Percentiles rank a stretch among this genome's conserved stretches.
phyloP scores from a whole-genome alignment of 1,140 invertebrate species.

The Calliopsis andreniformis region DNA sequence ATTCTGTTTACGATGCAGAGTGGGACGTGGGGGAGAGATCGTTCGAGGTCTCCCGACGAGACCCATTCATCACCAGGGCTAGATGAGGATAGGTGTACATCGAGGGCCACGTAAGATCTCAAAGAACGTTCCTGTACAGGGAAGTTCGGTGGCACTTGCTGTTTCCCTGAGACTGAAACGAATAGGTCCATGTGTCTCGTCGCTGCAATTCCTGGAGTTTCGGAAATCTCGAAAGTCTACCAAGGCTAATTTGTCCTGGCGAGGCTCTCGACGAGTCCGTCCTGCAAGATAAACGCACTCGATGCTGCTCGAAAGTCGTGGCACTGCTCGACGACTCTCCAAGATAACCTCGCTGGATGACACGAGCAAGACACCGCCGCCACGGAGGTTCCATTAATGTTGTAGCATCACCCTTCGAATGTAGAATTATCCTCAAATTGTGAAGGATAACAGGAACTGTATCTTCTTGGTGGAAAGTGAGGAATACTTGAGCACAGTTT shows the following conservation, averaged over 20 bases:
- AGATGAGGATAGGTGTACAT: slow-evolving; percentile 40
- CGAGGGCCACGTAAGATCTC: slow-evolving; percentile 3
- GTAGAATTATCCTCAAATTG: slow-evolving; percentile 7
- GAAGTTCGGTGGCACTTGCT: slow-evolving; percentile 9
- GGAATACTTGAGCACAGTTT: background rate
- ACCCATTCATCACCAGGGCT: slow-evolving; percentile 46
- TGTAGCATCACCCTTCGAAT: slow-evolving; percentile 6
- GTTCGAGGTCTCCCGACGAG: slow-evolving; percentile 39
- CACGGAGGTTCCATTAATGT: slow-evolving; percentile 25
- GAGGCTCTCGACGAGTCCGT: slow-evolving; percentile 26
- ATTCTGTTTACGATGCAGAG: slow-evolving; percentile 41
- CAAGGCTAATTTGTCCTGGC: slow-evolving; percentile 36
- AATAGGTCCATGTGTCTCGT: slow-evolving; percentile 28
- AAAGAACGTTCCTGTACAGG: slow-evolving; percentile 8
- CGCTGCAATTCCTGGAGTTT: slow-evolving; percentile 2
- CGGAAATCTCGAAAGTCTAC: slow-evolving; percentile 47
- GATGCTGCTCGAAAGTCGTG: background rate
- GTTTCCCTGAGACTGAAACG: slow-evolving; percentile 42
- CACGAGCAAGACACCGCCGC: background rate
- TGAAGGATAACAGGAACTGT: slow-evolving; percentile 7
- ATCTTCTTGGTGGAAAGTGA: background rate
- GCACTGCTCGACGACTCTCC: background rate
- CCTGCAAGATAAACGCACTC: slow-evolving; percentile 28
- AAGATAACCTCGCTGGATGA: background rate
- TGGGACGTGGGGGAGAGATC: background rate